Percentiles rank a stretch among this genome's conserved stretches.
Conservation (phyloP, 1,140 invertebrate species). For the Riptortus pedestris region DNA sequence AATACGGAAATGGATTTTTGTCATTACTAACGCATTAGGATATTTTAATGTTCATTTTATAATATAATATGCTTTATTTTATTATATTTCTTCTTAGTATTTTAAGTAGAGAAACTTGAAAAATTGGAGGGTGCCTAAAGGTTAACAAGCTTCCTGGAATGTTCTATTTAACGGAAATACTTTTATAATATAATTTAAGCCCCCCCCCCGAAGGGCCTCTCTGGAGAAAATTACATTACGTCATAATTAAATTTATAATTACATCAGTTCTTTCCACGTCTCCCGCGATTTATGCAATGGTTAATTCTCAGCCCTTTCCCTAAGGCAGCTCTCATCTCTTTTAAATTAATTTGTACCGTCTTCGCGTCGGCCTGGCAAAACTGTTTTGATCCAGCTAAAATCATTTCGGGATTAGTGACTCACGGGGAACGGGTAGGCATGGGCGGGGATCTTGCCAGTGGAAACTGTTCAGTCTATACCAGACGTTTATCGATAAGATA, state of each 20-base stretch:
- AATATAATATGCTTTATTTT: no score
- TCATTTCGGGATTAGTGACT: no score
- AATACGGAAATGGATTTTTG: no score
- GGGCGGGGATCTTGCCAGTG: no score
- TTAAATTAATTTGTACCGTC: constrained; percentile 14
- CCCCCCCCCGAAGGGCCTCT: not conserved
- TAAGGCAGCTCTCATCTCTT: not conserved
- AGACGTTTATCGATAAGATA: no score
- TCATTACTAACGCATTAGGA: no score
- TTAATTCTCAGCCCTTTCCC: not conserved
- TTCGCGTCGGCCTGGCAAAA: not conserved
- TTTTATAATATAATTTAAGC: constrained; percentile 22
- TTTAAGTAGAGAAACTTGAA: not conserved
- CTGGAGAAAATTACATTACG: constrained; percentile 19
- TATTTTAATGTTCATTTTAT: no score
- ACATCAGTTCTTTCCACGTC: constrained; percentile 18
- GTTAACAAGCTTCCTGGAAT: constrained; percentile 16
- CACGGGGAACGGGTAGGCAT: no score
- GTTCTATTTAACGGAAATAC: constrained; percentile 21
- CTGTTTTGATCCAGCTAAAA: not conserved
- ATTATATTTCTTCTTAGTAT: no score
- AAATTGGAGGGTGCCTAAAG: not conserved
- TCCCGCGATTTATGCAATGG: constrained; percentile 10
- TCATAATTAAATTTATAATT: constrained; percentile 23
- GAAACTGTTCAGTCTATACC: no score